Evolutionary conservation across 92 coral and sea anemone species (phyloP).

Genomic region (Epizoanthus stellaris): DNA sequence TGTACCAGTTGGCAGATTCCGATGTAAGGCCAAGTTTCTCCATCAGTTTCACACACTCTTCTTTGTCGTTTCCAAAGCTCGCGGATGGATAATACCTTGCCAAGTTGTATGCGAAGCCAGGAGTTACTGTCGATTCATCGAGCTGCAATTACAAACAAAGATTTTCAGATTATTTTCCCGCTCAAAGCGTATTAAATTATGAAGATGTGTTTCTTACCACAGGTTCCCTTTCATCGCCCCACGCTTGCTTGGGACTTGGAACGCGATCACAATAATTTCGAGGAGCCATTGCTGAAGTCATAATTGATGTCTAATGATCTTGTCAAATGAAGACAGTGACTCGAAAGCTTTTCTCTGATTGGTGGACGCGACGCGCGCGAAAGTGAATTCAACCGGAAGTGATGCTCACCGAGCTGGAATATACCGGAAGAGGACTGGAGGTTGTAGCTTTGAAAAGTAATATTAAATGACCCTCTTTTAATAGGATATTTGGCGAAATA

Average conservation of each 20-base stretch:
- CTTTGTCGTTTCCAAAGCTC: constrained; percentile 56
- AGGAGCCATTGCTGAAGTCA: constrained; percentile 92
- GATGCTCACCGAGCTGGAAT: too few species aligned
- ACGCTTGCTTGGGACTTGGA: constrained; percentile 69
- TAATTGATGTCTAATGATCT: constrained; percentile 49
- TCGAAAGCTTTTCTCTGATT: neutral
- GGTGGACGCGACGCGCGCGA: constrained; percentile 9
- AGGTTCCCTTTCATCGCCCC: constrained; percentile 65
- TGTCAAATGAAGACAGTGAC: constrained; percentile 21
- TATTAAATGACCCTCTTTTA: too few species aligned
- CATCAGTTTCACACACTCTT: constrained; percentile 75
- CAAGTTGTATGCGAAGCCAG: constrained; percentile 82
- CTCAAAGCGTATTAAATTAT: neutral
- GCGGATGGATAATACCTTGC: constrained; percentile 81
- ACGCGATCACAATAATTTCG: constrained; percentile 66
- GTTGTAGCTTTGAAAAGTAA: too few species aligned
- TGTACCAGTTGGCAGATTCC: constrained; percentile 84
- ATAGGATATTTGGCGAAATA: too few species aligned
- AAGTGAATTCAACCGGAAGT: neutral
- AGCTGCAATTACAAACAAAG: constrained; percentile 55
- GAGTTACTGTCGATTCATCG: constrained; percentile 67
- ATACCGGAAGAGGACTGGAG: too few species aligned
- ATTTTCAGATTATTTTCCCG: neutral
- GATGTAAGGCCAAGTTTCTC: constrained; percentile 74
- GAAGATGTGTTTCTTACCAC: constrained; percentile 51